Conservation (phyloP, 2,888 invertebrate genomes). For the Ectropis crepuscularia region DNA sequence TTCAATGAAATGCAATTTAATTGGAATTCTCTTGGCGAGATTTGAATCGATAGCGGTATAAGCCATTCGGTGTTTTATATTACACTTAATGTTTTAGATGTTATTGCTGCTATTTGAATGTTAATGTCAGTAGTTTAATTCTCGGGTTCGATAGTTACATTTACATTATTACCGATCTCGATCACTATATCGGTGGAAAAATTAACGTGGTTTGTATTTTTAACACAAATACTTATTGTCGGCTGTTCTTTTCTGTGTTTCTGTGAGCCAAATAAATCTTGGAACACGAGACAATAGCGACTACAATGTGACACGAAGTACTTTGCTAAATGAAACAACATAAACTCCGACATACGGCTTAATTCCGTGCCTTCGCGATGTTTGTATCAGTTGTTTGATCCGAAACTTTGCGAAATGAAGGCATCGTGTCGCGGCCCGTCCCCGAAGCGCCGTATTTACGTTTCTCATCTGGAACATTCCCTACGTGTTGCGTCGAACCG, state of each 20-base stretch:
- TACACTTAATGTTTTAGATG: slow-evolving; percentile 28
- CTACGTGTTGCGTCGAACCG: slow-evolving; percentile 41
- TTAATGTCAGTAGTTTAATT: slow-evolving; percentile 10
- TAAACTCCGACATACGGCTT: slow-evolving; percentile 28
- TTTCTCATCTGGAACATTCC: slow-evolving; percentile 24
- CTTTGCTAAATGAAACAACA: slow-evolving; percentile 33
- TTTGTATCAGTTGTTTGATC: slow-evolving; percentile 35
- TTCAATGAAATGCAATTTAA: slow-evolving; percentile 79
- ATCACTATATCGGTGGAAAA: slow-evolving; percentile 5
- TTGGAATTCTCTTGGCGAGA: slow-evolving; percentile 69
- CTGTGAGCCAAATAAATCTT: slow-evolving; percentile 5
- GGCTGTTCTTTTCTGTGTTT: slow-evolving; percentile 4
- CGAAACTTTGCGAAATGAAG: slow-evolving; percentile 33
- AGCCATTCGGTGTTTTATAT: slow-evolving; percentile 44
- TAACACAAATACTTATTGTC: neutral
- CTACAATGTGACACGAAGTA: slow-evolving; percentile 10
- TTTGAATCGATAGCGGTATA: slow-evolving; percentile 67
- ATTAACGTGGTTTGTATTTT: slow-evolving; percentile 8
- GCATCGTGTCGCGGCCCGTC: slow-evolving; percentile 30
- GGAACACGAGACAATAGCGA: neutral
- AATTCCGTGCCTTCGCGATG: slow-evolving; percentile 29
- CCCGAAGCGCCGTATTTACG: slow-evolving; percentile 32
- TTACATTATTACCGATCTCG: slow-evolving; percentile 9
- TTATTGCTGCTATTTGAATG: slow-evolving; percentile 21
- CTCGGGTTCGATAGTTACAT: slow-evolving; percentile 1